Conservation (phyloP, 2,888 invertebrate genomes). For the Sphaerophoria taeniata region DNA sequence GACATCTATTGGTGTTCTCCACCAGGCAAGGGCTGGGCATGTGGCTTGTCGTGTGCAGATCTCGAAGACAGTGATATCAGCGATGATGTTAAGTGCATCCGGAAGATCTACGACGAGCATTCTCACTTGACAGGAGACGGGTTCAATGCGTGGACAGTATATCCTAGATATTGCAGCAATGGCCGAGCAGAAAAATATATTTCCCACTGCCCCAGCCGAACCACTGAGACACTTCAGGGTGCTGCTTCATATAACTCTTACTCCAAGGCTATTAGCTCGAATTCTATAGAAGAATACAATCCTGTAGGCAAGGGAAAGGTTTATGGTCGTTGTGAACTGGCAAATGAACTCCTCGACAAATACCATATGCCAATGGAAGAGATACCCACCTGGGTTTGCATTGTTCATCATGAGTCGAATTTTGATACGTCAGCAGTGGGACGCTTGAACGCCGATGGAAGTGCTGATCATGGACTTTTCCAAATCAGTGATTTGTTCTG, state of each 20-base stretch:
- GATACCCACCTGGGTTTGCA: slow-evolving; percentile 88
- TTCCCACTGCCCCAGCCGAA: slow-evolving; percentile 77
- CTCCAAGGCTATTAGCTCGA: slow-evolving; percentile 10
- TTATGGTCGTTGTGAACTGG: slow-evolving; percentile 89
- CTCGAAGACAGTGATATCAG: slow-evolving; percentile 88
- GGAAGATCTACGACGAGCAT: slow-evolving; percentile 87
- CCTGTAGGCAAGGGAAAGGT: slow-evolving; percentile 82
- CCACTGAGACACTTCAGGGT: neutral
- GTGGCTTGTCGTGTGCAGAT: slow-evolving; percentile 85
- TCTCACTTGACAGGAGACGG: slow-evolving; percentile 88
- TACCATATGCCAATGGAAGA: slow-evolving; percentile 85
- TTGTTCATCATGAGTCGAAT: slow-evolving; percentile 88
- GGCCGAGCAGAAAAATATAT: slow-evolving; percentile 79
- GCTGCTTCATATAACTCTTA: slow-evolving; percentile 21
- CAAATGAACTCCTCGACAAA: slow-evolving; percentile 85
- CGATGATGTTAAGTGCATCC: slow-evolving; percentile 88
- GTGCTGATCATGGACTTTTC: slow-evolving; percentile 89
- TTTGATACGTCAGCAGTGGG: slow-evolving; percentile 87
- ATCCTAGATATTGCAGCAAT: slow-evolving; percentile 78
- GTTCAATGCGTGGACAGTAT: slow-evolving; percentile 84
- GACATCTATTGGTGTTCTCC: slow-evolving; percentile 88
- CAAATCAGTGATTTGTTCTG: slow-evolving; percentile 90
- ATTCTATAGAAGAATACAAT: slow-evolving; percentile 49
- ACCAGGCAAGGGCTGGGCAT: slow-evolving; percentile 85
- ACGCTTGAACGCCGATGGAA: slow-evolving; percentile 81